Evolutionary conservation across 1,140 invertebrate species (phyloP), one percentile per base, ranked within the genome.

Genomic region (Lepidurus arcticus): DNA sequence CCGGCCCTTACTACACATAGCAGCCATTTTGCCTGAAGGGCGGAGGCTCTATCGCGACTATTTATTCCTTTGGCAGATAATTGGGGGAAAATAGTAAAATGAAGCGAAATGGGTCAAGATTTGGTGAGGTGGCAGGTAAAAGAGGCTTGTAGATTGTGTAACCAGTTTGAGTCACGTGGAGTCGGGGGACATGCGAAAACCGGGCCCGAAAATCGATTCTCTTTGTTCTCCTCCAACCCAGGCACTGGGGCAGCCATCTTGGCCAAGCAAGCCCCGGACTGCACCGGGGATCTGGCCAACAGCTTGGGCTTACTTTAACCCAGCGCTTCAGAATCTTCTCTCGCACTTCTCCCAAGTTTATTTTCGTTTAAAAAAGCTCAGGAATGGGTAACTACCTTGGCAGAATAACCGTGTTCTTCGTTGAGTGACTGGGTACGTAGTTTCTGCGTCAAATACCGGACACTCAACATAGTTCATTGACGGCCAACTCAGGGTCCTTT

Each of bases 371-470:
- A 75, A 16, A 65, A 65, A 65, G 13, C 1, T 81, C 82, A 82
- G 82, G 80, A 85, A 83, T 85, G 86, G 84, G 84, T 88, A 88
- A 88, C 89, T 90, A 83, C 83, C 82, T 83, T 82, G 77, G 80
- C 80, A 82, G 88, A 88, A 83, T 88, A 87, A 86, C 88, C 88
- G 85, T 88, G 87, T 82, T 92, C 91, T 87, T 92, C 91, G 88
- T 92, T 92, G 86, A 92, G 88, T 84, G 91, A 91, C 86, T 92
- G 91, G 84, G 90, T 91, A 86, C 90, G 89, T 84, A 92, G 87
- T 88, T 92, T 92, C 86, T 92, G 90, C 83, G 91, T 92, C 84
- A 92, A 87, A 87, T 78, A 73, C 73, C 78, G 78, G 47, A 78
- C 78, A 78, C 78, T 78, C 78, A 78, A 78, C 78, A 78, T 78